Base-by-base conservation (phyloP, 1,140 invertebrate species). In the Arctopsyche grandis region DNA sequence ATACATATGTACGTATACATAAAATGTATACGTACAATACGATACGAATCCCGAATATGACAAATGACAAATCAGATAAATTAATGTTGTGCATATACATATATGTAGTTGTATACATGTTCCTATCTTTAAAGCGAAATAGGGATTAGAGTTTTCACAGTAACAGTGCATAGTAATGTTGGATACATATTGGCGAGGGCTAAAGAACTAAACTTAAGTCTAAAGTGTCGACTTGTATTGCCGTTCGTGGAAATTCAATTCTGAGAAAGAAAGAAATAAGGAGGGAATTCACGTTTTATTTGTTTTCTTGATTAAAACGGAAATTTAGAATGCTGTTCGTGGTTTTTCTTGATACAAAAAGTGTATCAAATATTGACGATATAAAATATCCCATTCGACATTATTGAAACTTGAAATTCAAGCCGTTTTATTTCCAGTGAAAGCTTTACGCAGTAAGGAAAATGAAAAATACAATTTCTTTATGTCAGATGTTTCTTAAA, bases 241-340 rank as follows among this genome's bases (percentile, higher is more conserved):
- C 16, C 56, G 9, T 19, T 60, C 16, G 56, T 60, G 9, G n/a
- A 19, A 19, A 60, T 19, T 60, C 16, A n/a, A 60, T 19, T 60
- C 21, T 19, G 16, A 9, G 7, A 9, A 9, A 21, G 21, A 60
- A 19, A 60, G 19, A 60, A 60, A 60, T 5, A 16, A 9, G 52
- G 5, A 9, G 16, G 5, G 5, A 60, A n/a, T 19, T 21, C 16
- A 19, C 21, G 16, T 21, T 19, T 1, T 60, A 21, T 60, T 60
- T 60, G 56, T 60, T 19, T 21, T 21, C n/a, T 60, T 60, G 56
- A 60, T 60, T 60, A 60, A 60, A 60, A 19, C 56, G 56, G 21
- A 21, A 60, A 60, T 60, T 60, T 60, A 16, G 56, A 60, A 60
- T 21, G 14, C 56, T 9, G 19, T 21, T 19, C 5, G 56, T 60